These are phyloP conservation scores for Petrocephalus zakoni DNA, from an alignment of 2,113 vertebrate genomes.

Conservation along the genomic window DNA sequence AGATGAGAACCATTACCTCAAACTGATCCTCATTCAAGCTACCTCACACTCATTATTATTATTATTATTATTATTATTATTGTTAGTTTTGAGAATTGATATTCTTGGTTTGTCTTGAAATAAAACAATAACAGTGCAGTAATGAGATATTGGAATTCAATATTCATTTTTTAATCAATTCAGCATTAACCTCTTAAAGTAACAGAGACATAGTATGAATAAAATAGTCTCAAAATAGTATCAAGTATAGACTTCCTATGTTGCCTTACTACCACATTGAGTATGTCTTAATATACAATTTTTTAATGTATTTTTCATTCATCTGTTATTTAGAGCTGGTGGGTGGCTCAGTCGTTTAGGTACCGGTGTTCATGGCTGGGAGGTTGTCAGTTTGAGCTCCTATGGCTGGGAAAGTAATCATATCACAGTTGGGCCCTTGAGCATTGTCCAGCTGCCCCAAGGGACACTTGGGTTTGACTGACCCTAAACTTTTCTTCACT, in stretches of 20 bases:
- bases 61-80: background rate
- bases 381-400: background rate
- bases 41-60: background rate
- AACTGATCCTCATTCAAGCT: background rate
- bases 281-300: background rate
- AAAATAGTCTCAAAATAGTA: background rate
- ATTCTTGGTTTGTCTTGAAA: background rate
- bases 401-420: background rate
- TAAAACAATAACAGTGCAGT: background rate
- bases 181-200: background rate
- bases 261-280: background rate
- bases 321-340: background rate
- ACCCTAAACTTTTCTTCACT: background rate
- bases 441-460: background rate
- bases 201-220: background rate
- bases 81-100: background rate
- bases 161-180: background rate
- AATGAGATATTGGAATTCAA: background rate
- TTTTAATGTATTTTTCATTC: background rate
- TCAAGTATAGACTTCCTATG: background rate
- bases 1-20: background rate
- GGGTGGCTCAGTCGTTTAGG: background rate
- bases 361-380: background rate
- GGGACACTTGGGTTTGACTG: too few species aligned
- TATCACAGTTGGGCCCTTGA: background rate